Evolutionary conservation across 2,113 vertebrate species (phyloP), one percentile per base, ranked within the genome.

Genomic region (Machaerirhynchus nigripectus): DNA sequence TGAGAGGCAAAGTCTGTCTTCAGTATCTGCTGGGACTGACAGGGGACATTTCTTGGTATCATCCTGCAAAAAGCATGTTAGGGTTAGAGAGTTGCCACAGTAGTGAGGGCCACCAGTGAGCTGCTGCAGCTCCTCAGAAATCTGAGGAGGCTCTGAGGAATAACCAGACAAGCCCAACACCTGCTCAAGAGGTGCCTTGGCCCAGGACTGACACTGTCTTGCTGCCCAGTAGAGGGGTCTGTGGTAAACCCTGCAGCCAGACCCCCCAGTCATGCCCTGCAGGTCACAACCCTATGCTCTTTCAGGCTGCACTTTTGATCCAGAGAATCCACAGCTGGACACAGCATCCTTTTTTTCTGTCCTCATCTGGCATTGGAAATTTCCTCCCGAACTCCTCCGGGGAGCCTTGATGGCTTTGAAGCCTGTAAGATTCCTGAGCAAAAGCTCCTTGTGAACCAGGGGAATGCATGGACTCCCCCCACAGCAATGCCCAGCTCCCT

Each of bases 21-120:
- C 98, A 75, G 89, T 81, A 61, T 98, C 98, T 92, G 95, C 96
- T 35, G 97, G 94, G 56, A 95, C 97, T 44, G 98, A 59, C 6
- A 46, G 68, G 31, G 93, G 80, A 30, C 96, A 94, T 77, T 95
- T 97, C 96, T 98, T 98, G 93, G 93, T 91, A 78, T 98, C 97
- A 35, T 96, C 98, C 99, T 99, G 97, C 90, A 97, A 98, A 85
- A 98, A 97, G 87, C 2, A 7, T 24, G 23, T 55, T 65, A 69
- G 22, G 10, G 27, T 97, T 97, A 96, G 49, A 81, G 84, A 96
- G 33, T 27, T 63, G 68, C 28, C 47, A 37, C 9, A 80, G 96
- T 49, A 82, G 56, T 0, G 3, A 67, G 42, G 28, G 27, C 31
- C 46, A 49, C 28, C 23, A 57, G 37, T 0, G 1, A 83, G 40